A percentile compares a stretch with the other conserved stretches of the same genome.
Evolutionary conservation across 2,113 vertebrate genomes (phyloP).

Genomic region (Chloropsis cyanopogon): DNA sequence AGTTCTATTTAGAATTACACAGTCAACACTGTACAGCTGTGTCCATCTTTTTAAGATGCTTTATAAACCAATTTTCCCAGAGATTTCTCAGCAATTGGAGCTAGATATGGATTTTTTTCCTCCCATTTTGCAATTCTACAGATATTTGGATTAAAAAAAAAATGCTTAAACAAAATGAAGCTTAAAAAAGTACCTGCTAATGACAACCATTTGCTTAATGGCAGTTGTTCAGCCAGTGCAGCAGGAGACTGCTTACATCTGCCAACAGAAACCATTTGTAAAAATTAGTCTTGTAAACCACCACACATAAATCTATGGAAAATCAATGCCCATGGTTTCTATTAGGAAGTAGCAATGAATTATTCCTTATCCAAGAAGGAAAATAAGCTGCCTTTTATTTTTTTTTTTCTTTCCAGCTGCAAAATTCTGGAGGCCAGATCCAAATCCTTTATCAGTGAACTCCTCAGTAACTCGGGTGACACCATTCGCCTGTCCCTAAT

Average conservation of each 20-base stretch:
- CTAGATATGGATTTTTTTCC: not conserved
- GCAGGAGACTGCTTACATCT: not conserved
- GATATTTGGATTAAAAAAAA: not conserved
- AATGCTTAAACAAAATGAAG: not conserved
- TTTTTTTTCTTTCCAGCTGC: too few relatives aligned
- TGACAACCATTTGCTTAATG: not conserved
- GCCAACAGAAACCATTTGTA: not conserved
- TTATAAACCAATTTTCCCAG: not conserved
- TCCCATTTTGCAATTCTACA: not conserved
- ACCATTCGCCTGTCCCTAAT: not conserved
- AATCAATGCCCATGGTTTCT: slow-evolving; percentile 2
- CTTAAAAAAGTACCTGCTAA: not conserved
- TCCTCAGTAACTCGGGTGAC: not conserved
- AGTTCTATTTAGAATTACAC: not conserved
- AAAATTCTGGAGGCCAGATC: not conserved
- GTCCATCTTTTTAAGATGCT: not conserved
- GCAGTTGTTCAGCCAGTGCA: not conserved
- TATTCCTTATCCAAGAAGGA: not conserved
- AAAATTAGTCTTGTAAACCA: not conserved
- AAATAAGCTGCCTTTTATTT: not conserved
- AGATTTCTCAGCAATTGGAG: not conserved
- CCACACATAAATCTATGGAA: not conserved
- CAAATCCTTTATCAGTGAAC: not conserved
- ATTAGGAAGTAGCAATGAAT: not conserved
- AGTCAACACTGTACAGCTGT: not conserved